These are phyloP conservation scores for Bostrychus sinensis DNA, from an alignment of 2,113 vertebrate genomes.

Conservation along the genomic window DNA sequence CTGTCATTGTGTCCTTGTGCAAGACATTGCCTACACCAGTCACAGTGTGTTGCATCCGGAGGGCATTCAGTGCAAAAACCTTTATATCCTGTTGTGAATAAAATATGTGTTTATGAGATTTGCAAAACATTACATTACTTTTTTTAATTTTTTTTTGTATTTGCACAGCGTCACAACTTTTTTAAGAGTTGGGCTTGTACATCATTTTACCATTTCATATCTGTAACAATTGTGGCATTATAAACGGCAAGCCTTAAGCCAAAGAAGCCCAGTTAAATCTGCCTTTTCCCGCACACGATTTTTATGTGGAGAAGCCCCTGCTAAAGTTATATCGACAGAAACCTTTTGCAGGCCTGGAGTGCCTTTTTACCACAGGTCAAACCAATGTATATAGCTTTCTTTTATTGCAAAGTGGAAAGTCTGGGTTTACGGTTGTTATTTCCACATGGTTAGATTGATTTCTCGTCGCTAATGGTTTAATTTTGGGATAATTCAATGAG, in stretches of 20 bases:
- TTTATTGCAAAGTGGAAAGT: slow-evolving; percentile 22
- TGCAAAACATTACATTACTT: no score
- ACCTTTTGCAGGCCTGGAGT: slow-evolving; percentile 37
- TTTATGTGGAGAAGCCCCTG: slow-evolving; percentile 30
- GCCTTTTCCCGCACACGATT: slow-evolving; percentile 38
- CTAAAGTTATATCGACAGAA: slow-evolving; percentile 35
- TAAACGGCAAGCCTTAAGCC: slow-evolving; percentile 59
- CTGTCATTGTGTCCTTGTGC: no score
- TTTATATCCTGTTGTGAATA: no score
- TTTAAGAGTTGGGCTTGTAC: no score
- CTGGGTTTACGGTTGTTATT: slow-evolving; percentile 1
- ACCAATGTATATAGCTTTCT: slow-evolving; percentile 34
- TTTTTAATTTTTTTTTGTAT: no score
- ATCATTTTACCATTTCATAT: no score
- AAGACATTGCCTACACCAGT: no score
- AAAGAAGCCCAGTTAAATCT: slow-evolving; percentile 55
- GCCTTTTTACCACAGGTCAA: slow-evolving; percentile 57
- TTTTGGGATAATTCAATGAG: slow-evolving; percentile 76
- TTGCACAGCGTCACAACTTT: no score
- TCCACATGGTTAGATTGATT: slow-evolving; percentile 64
- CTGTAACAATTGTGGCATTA: no score
- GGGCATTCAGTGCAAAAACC: no score
- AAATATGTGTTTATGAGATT: no score
- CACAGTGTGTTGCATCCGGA: no score
- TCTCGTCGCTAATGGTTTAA: slow-evolving; percentile 73